Base-by-base conservation (phyloP, 1,140 invertebrate species). In the Bombus superbus region DNA sequence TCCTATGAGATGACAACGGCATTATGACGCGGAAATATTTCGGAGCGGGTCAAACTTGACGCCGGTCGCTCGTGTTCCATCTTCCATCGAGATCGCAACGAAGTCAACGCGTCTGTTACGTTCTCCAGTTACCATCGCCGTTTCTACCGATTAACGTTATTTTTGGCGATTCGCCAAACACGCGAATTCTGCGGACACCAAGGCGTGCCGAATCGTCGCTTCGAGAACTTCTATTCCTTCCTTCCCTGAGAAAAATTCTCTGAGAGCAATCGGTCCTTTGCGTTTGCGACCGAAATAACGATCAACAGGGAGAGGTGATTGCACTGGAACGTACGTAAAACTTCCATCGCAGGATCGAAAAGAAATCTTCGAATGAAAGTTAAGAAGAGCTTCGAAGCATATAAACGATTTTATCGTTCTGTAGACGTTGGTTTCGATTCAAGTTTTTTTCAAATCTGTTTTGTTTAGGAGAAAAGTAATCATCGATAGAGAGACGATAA, bases 121-220 rank as follows among this genome's bases (percentile, higher is more conserved):
- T 81, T 81, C 64, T 88, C 76, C 59, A 89, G 66, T 90, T 85
- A 75, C 74, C 85, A 10, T 68, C 40, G 76, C 68, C 68, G 42
- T 42, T 75, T 85, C 69, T 47, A 28, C 44, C 62, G 83, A 86
- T 90, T 90, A 81, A 90, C 73, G 83, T 90, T 90, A 86, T 86
- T 90, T 90, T 88, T 90, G 89, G 86, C 89, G 44, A 47, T 44
- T 68, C 3, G 83, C 89, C 86, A 90, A 74, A 88, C 64, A 6
- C 68, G 40, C 62, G 47, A 90, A 90, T 86, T 88, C 64, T 59
- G 38, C 40, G 40, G 59, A 73, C 47, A 32, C 68, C 66, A 53
- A 53, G 68, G 62, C 38, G 68, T 22, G 18, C 35, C 9, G 68
- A 77, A 62, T 66, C 64, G 69, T 76, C 35, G 8, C 57, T 38